Conservation (phyloP, 2,797 vertebrate genomes). For the Gallinago stenura region DNA sequence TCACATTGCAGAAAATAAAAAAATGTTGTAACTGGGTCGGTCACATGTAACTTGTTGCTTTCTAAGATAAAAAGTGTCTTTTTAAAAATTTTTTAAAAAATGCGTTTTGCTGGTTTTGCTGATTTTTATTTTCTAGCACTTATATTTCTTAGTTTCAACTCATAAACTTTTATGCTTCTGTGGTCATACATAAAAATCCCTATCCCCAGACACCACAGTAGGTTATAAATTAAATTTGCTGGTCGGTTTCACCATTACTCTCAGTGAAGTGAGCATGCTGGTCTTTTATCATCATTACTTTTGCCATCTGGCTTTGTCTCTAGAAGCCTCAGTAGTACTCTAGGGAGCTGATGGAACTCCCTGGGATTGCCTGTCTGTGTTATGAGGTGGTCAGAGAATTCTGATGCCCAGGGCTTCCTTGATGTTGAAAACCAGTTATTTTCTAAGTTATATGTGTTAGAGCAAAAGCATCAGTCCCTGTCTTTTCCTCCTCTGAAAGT, state of each 20-base stretch:
- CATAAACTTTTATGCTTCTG: not conserved
- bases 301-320: not conserved
- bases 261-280: not conserved
- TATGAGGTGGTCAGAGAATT: not conserved
- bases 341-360: not conserved
- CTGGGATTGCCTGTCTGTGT: not conserved
- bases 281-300: not conserved
- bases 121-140: not conserved
- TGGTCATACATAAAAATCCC: not conserved
- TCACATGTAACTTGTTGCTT: not conserved
- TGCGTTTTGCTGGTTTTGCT: not conserved
- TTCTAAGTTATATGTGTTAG: not conserved
- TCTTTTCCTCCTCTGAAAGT: not conserved
- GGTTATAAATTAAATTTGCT: slow-evolving; percentile 44
- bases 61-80: not conserved
- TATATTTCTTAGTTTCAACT: slow-evolving; percentile 23
- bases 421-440: not conserved
- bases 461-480: not conserved
- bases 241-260: slow-evolving; percentile 15
- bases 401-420: not conserved
- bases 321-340: not conserved
- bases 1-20: not conserved
- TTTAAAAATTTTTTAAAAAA: not conserved
- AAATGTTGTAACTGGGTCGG: not conserved
- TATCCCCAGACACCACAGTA: not conserved